A percentile compares a stretch with the other conserved stretches of the same genome.
Evolutionary conservation across 1,140 invertebrate species (phyloP).

Genomic region (Heliconius hermathena): DNA sequence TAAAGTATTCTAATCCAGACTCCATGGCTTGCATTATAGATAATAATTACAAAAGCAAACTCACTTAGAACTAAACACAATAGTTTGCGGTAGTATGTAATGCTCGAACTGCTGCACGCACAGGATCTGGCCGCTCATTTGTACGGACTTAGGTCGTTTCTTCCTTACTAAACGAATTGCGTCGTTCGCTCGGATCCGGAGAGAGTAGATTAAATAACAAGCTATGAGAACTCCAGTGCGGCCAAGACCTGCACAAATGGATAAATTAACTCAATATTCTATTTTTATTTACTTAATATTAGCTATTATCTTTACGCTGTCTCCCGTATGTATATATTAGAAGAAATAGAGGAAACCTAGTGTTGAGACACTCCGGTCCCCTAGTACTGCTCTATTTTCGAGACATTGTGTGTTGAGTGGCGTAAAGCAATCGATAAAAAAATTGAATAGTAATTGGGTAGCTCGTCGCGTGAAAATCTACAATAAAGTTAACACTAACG

Average conservation of each 20-base stretch:
- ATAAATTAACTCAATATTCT: background rate
- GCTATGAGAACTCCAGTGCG: slow-evolving; percentile 93
- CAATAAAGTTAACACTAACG: too few relatives aligned
- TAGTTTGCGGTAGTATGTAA: slow-evolving; percentile 90
- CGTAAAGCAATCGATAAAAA: too few relatives aligned
- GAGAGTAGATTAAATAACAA: slow-evolving; percentile 91
- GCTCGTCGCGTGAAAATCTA: too few relatives aligned
- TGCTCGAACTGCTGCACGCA: slow-evolving; percentile 92
- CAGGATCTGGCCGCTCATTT: slow-evolving; percentile 91
- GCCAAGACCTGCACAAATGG: slow-evolving; percentile 84
- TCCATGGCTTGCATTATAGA: too few relatives aligned
- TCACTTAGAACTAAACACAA: slow-evolving; percentile 87
- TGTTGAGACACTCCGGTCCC: background rate
- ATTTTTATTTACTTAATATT: too few relatives aligned
- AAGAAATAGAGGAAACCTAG: background rate
- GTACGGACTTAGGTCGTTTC: slow-evolving; percentile 90
- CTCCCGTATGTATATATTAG: background rate
- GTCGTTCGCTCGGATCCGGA: slow-evolving; percentile 89
- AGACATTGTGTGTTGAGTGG: too few relatives aligned
- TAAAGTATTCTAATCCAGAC: too few relatives aligned
- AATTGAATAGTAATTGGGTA: too few relatives aligned
- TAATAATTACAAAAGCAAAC: slow-evolving; percentile 31
- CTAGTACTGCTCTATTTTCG: too few relatives aligned
- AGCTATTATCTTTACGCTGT: background rate
- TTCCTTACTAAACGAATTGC: slow-evolving; percentile 91